Base-by-base conservation (phyloP, 2,113 vertebrate genomes). In the Rhadina sibilatrix region DNA sequence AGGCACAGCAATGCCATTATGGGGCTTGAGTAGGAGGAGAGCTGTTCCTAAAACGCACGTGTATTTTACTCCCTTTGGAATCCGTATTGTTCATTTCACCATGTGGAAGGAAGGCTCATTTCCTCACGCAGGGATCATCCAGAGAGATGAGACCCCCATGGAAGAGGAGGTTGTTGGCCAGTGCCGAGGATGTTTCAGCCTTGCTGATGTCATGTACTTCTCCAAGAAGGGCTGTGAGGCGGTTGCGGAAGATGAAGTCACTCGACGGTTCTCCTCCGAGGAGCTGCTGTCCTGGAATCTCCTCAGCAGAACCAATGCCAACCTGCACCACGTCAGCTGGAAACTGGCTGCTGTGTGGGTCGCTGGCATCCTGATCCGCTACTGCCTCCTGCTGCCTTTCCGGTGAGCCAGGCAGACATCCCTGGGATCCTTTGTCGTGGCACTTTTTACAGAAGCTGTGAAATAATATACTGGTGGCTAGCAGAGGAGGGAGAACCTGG, bases 271-370 rank as follows among this genome's bases (percentile, higher is more conserved):
- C 97, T 99, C 98, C 81, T 99, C 99, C 1, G 99, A 99, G 97
- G 99, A 99, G 96, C 97, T 99, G 53, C 97, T 95, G 56, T 99
- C 98, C 74, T 99, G 99, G 99, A 99, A 99, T 90, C 99, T 99
- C 31, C 99, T 99, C 80, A 99, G 99, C 7, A 98, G 99, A 69
- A 99, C 98, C 92, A 99, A 99, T 82, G 95, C 98, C 88, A 98
- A 98, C 97, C 98, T 99, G 93, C 98, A 98, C 52, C 98, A 97
- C 87, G 98, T 98, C 98, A 99, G 99, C 86, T 97, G 98, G 42
- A 98, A 98, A 7, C 97, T 99, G 92, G 98, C 98, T 6, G 0
- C 98, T 64, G 96, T 99, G 94, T 99, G 99, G 99, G 97, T 98
- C 40, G 12, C 98, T 30, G 99, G 99, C 5, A 98, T 99, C 68